Base-by-base conservation (phyloP, 2,797 vertebrate species). In the Eulemur rubriventer region DNA sequence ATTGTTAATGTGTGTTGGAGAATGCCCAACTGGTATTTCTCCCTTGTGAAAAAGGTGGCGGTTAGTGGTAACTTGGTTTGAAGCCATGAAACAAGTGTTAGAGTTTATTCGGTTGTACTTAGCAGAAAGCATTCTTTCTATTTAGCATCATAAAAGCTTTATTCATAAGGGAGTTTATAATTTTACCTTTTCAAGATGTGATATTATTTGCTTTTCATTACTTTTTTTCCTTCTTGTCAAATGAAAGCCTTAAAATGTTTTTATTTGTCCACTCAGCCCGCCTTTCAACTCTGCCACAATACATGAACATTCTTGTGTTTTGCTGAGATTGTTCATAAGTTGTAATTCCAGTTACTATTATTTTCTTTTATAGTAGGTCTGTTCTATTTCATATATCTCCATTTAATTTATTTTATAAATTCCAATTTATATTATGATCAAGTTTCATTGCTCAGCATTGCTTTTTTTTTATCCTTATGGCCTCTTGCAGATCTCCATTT, bases 111-210 rank as follows among this genome's bases (percentile, higher is more conserved):
- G 50, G 7, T 83, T 79, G 11, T 72, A 75, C 35, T 84, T 16
- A 46, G 14, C 41, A 92, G 78, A 52, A 67, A 63, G 7, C 17
- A n/a, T 46, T 85, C 72, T 88, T 95, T 89, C 43, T 86, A 17
- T 65, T 81, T 70, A 89, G 61, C 24, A 81, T 80, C 52, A 85
- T 89, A 41, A 76, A 89, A 69, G 2, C 79, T 86, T 57, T 81
- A 10, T 76, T 72, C 52, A 38, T 46, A 57, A 28, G 30, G 2
- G 7, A 86, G 10, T 91, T 96, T 87, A 63, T 46, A 81, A 63
- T 89, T 92, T 89, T 81, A 63, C 6, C 35, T 84, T 96, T 86
- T 89, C 7, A 33, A 50, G n/a, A 86, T 76, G 28, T 86, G 43
- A 81, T 65, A 69, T 94, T 75, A 61, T 69, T 89, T 87, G 57